Evolutionary conservation across 64 coral and sea anemone genomes (phyloP), one percentile per base, ranked within the genome.

Genomic region (Orbicella faveolata): DNA sequence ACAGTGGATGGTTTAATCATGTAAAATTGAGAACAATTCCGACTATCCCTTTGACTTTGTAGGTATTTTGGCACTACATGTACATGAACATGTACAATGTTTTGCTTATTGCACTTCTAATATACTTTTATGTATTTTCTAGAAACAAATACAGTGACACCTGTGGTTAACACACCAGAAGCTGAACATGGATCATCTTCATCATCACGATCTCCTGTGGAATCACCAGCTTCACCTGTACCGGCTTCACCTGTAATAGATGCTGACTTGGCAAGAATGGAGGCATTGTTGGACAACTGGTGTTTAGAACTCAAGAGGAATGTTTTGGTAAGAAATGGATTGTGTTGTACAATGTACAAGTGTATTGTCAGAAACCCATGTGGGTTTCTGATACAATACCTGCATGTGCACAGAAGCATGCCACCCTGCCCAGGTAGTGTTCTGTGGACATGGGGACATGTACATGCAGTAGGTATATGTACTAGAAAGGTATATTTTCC

Each of bases 271-370:
- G 93, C 81, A 34, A 82, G 97, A 81, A 96, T 99, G 97, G 97
- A 99, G 86, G 91, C 88, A 26, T 93, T 95, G 73, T 73, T 99
- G 51, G 94, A 95, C 26, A 93, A 90, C 52, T 99, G 97, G 97
- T 93, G 94, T 88, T 87, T 99, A 52, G 97, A 99, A 90, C 63
- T 99, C 20, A 99, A 99, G 63, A 91, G 97, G 93, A 99, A 91
- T 93, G 88, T 99, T 21, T 51, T 99, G 90, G 97, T 99, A 86
- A 81, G 90, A 21, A 52, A 51, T 68, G 3, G 17, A 33, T 25
- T 52, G 8, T 57, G 51, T 21, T 52, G 52, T 78, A 44, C 17
- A 16, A 20, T 39, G 37, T 39, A 39, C 1, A 39, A 39, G 37
- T 4, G 1, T 4, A 39, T 39, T 39, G 37, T 39, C 37, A 39